Percentiles rank a stretch among this genome's conserved stretches.
These are phyloP conservation scores for Brachionus asplanchnoidis DNA, from an alignment of 1,140 invertebrate species.

Conservation along the genomic window DNA sequence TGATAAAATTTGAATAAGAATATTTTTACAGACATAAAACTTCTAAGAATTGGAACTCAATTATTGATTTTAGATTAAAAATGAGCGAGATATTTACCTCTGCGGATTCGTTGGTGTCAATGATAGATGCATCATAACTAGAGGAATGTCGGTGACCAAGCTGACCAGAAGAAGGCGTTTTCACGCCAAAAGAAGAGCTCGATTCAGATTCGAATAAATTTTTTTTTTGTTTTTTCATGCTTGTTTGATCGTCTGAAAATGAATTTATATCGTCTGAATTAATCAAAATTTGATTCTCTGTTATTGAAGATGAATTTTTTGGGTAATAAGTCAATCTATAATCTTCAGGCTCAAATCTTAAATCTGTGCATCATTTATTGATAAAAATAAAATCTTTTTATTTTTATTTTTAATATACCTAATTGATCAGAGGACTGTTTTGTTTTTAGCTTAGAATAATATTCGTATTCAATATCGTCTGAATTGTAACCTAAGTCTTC, in stretches of 20 bases:
- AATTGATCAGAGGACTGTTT: not conserved
- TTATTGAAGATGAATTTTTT: not conserved
- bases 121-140: conserved; percentile 14
- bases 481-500: conserved; percentile 38
- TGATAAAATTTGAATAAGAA: not conserved
- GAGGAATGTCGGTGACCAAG: conserved; percentile 25
- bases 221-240: conserved; percentile 37
- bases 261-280: not conserved
- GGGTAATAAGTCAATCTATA: not conserved
- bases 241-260: conserved; percentile 30
- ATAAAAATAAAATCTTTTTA: not conserved
- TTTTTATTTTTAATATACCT: not conserved
- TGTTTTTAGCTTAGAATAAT: conserved; percentile 18
- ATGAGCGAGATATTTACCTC: not conserved
- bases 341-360: not conserved
- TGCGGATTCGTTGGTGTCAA: not conserved
- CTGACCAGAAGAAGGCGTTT: not conserved
- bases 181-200: not conserved
- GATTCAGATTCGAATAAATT: not conserved
- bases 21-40: not conserved
- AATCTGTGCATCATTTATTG: not conserved
- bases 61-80: no score
- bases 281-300: not conserved
- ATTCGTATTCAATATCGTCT: conserved; percentile 23
- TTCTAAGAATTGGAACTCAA: not conserved